phyloP scores from a whole-genome alignment of 1,140 invertebrate genomes.

The Telenomus remus region DNA sequence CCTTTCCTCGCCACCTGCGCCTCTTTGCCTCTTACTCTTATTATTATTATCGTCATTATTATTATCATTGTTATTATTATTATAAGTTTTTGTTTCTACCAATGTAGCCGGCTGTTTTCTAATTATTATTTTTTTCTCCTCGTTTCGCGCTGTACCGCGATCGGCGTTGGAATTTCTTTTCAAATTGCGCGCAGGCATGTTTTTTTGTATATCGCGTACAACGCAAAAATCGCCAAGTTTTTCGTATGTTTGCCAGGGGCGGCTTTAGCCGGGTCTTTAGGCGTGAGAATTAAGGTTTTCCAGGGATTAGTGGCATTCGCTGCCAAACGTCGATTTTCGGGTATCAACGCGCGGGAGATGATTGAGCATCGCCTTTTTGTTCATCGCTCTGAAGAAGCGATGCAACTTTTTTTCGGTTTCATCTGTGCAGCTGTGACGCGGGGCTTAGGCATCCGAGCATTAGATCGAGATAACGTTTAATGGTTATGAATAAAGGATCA shows the following conservation, averaged over 20 bases:
- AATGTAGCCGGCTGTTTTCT: neutral
- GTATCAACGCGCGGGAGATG: constrained; percentile 5
- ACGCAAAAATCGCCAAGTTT: constrained; percentile 30
- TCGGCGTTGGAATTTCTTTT: constrained; percentile 5
- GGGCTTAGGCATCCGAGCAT: constrained; percentile 15
- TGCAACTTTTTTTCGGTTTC: constrained; percentile 9
- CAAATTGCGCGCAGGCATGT: constrained; percentile 29
- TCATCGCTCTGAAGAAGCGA: neutral
- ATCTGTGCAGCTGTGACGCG: constrained; percentile 3
- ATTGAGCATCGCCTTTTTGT: constrained; percentile 5
- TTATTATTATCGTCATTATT: constrained; percentile 50
- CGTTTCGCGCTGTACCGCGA: too few species aligned
- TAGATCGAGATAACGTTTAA: constrained; percentile 10
- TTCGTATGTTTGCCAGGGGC: neutral
- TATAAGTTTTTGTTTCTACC: constrained; percentile 43
- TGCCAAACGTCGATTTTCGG: constrained; percentile 34
- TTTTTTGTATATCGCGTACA: constrained; percentile 16
- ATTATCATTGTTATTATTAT: constrained; percentile 48
- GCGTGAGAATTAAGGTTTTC: constrained; percentile 38
- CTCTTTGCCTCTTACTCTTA: constrained; percentile 36
- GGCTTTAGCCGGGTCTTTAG: constrained; percentile 15
- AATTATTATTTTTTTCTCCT: too few species aligned
- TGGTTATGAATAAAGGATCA: neutral
- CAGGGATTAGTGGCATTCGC: constrained; percentile 30
- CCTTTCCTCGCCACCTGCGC: constrained; percentile 20